Evolutionary conservation across 2,888 invertebrate species (phyloP), one percentile per base, ranked within the genome.

Genomic region (Smittia sp.): DNA sequence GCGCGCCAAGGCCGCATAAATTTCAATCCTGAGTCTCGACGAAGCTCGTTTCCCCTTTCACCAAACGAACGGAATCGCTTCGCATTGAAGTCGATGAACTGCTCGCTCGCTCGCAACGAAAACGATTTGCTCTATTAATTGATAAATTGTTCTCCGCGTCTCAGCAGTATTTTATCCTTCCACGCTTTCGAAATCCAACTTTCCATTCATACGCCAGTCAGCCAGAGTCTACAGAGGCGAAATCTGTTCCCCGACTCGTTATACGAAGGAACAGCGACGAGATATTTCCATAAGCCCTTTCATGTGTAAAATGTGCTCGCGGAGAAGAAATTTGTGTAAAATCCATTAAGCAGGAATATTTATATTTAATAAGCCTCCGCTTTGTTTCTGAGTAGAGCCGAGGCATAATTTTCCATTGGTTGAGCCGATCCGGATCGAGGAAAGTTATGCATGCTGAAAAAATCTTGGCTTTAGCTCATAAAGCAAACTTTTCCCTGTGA

Each of bases 261-360:
- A 6, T 9, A 9, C 32, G 32, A 9, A 3, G 9, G 32, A 32
- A 9, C 3, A 32, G 9, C 32, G 32, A 32, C 32, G 32, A 32
- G 32, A 32, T 32, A 58, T 58, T 58, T 18, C 22, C 22, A 22
- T 58, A 20, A 46, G 9, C 58, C 58, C 18, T 58, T 58, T 18
- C 58, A 58, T 58, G 58, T 58, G 58, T 20, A 20, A 58, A 58
- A 58, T n/a, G 32, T 32, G 9, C 22, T 18, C 4, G 46, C 46
- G 46, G 46, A 11, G 15, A 13, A 15, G 15, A 58, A 58, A 58
- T 20, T 58, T 58, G 58, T 58, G 58, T 58, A 58, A 20, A 58
- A 58, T 58, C 58, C 58, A 58, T 58, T 58, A 58, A 58, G 20
- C 58, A 58, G 4, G 58, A 58, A 58, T 58, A 58, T 58, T 58